These are phyloP conservation scores for Glaucomys volans DNA, from an alignment of 2,113 vertebrate genomes.

Conservation along the genomic window DNA sequence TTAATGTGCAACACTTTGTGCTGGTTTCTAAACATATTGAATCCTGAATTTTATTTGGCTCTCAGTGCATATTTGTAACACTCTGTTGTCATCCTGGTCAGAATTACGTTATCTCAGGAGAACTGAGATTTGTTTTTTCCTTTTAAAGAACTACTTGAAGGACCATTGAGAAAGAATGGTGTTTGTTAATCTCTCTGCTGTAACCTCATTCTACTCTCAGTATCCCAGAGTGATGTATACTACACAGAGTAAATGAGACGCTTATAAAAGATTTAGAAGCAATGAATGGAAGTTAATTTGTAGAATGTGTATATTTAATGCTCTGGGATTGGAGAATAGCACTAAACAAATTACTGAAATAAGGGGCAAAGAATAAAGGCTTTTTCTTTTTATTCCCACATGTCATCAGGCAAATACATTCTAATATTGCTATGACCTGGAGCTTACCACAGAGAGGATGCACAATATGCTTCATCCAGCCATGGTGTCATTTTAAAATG, in stretches of 20 bases:
- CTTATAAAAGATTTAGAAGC: constrained; percentile 51
- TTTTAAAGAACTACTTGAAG: constrained; percentile 45
- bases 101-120: constrained; percentile 11
- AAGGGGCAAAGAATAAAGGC: background rate
- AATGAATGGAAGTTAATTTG: constrained; percentile 3
- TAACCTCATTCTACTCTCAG: background rate
- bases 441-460: background rate
- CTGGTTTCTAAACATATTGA: constrained; percentile 54
- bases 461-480: background rate
- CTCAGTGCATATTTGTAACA: background rate
- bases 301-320: constrained; percentile 2
- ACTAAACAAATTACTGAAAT: constrained; percentile 42
- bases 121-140: background rate
- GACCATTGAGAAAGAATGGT: background rate
- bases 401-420: background rate
- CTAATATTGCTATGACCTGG: background rate
- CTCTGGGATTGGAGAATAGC: background rate
- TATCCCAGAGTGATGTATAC: background rate
- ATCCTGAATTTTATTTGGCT: constrained; percentile 19
- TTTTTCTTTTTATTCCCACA: background rate
- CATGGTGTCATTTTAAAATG: background rate
- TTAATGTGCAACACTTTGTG: background rate
- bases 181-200: background rate
- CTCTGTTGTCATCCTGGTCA: constrained; percentile 6
- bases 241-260: background rate